Evolutionary conservation across 2,888 invertebrate species (phyloP), one percentile per base, ranked within the genome.

Genomic region (Liodrosophila aerea): DNA sequence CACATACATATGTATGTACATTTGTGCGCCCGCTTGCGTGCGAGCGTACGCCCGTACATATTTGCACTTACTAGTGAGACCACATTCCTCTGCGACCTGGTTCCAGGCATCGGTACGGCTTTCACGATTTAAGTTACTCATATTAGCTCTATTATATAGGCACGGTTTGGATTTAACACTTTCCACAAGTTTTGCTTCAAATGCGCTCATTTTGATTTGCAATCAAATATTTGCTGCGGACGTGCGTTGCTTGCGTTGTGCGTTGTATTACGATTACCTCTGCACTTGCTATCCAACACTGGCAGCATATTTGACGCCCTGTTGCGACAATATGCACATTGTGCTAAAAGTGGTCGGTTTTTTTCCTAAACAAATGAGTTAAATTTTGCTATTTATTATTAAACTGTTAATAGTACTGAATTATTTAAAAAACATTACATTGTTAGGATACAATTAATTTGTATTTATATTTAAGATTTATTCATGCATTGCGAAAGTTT

Each of bases 81-180:
- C 43, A 44, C 80, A 73, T 2, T 50, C 46, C 1, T 3, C 22
- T 4, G 66, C 34, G 5, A 76, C 50, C 2, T 1, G 22, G 1
- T n/a, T 12, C 76, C 73, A 73, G 0, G 76, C 66, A 15, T 2
- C 49, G 1, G 22, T 34, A 4, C 50, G 41, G 18, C 29, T 41
- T 3, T 8, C 13, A 4, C 40, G 29, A 27, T 60, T 51, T 5
- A 60, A 54, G 34, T 72, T 60, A 8, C 47, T 51, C 11, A 37
- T 9, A 15, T 47, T 12, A 11, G 27, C 13, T 37, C 43, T 76
- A 9, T 58, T 15, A 11, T 65, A 76, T 15, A 80, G 36, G 7
- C 66, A 66, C 1, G 15, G 31, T n/a, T 80, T 11, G 0, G 16
- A 18, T 9, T 56, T 46, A 1, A 78, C 73, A 7, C 41, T 31